These are phyloP conservation scores for Protaetia brevitarsis DNA, from an alignment of 1,140 invertebrate genomes.

Conservation along the genomic window DNA sequence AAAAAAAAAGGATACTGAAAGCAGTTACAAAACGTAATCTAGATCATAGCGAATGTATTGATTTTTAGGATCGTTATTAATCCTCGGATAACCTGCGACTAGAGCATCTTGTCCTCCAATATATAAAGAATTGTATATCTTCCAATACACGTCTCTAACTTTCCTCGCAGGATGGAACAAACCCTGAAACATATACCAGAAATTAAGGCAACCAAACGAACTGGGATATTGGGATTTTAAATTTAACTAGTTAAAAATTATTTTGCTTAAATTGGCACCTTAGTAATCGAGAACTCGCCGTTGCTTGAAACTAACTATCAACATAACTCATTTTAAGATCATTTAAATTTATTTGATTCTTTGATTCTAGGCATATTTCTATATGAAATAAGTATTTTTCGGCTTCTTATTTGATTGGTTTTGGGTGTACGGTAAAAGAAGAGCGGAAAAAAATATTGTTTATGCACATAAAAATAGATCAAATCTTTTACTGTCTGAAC, in stretches of 20 bases:
- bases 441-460: too few relatives aligned
- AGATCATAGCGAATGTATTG: conserved; percentile 94
- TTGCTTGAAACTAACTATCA: too few relatives aligned
- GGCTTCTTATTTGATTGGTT: too few relatives aligned
- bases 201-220: neutral
- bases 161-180: conserved; percentile 98
- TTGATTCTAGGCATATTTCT: too few relatives aligned
- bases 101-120: conserved; percentile 98
- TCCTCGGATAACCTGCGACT: conserved; percentile 95
- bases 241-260: neutral
- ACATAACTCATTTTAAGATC: too few relatives aligned
- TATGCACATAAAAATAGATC: too few relatives aligned
- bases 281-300: too few relatives aligned
- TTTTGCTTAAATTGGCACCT: too few relatives aligned
- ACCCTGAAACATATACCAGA: conserved; percentile 62
- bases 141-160: conserved; percentile 99
- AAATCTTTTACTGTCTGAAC: too few relatives aligned
- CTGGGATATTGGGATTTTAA: neutral
- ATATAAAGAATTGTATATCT: conserved; percentile 98
- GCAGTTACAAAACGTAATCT: conserved; percentile 84
- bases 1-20: neutral
- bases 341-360: too few relatives aligned
- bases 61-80: conserved; percentile 94
- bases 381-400: too few relatives aligned
- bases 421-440: too few relatives aligned